Evolutionary conservation across 1,140 invertebrate species (phyloP), one percentile per base, ranked within the genome.

Genomic region (Kradibia gibbosae): DNA sequence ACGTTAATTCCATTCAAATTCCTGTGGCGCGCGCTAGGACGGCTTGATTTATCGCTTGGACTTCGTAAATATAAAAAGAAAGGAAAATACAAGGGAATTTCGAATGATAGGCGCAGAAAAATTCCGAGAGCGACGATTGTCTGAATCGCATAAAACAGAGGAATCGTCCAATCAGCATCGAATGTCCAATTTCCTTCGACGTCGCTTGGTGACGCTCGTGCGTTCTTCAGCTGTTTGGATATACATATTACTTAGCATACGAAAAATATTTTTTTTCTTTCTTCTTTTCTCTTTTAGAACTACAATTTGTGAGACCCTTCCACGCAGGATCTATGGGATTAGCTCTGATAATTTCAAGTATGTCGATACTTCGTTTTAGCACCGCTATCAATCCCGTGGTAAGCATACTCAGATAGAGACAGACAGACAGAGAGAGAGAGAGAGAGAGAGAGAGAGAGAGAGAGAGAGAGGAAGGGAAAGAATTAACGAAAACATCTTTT

Each of bases 1-100:
- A 81, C 62, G 62, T 81, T 81, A 76, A 81, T 81, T 75, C 50
- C 72, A 81, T 81, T 81, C n/a, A 60, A 76, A 81, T 81, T 76
- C 80, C 62, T 76, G 39, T 1, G 50, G 50, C 25, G 67, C 31
- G 45, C 65, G 31, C n/a, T 17, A 34, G n/a, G 3, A 25, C 60
- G 1, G 45, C 45, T 76, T 81, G 80, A 76, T 81, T 81, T 81
- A 76, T 81, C 73, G 62, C 25, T 31, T 20, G 0, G 3, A 0
- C 42, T 31, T 36, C 48, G 48, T 45, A 60, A 81, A 81, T 57
- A 71, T 60, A 72, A 81, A 62, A 62, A 67, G 25, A 78, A 50
- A 70, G 65, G 3, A 72, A 72, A 60, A 60, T 72, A 73, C 50
- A 73, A 60, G 42, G 42, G 70, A 73, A 80, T 73, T 73, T 55